A percentile compares a stretch with the other conserved stretches of the same genome.
These are phyloP conservation scores for Ypsolopha sequella DNA, from an alignment of 2,888 invertebrate species.

Conservation along the genomic window DNA sequence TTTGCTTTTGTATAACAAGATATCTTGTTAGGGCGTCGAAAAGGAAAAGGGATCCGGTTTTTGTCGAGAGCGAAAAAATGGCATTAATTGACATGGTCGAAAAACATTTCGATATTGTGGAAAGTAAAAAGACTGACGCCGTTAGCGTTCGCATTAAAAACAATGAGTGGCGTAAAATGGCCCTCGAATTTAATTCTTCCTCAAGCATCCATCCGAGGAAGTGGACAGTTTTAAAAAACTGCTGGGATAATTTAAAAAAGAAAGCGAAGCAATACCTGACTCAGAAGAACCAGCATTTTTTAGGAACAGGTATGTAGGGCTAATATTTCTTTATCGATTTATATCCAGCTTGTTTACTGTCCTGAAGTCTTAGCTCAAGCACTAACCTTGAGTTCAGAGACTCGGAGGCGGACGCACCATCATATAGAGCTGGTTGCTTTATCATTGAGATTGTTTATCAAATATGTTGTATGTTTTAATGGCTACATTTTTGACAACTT, in stretches of 20 bases:
- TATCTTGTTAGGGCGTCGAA: too few relatives aligned
- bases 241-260: not conserved
- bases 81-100: not conserved
- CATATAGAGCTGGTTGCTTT: not conserved
- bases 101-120: not conserved
- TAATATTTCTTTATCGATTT: not conserved
- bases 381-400: not conserved
- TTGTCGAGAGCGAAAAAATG: not conserved
- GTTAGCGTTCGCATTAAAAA: not conserved
- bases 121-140: not conserved
- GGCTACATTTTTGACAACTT: not conserved
- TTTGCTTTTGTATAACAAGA: too few relatives aligned
- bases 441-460: not conserved
- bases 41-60: not conserved
- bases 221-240: not conserved
- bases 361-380: not conserved
- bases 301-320: not conserved
- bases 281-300: not conserved
- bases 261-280: not conserved
- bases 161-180: not conserved
- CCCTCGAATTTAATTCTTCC: not conserved
- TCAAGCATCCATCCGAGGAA: not conserved
- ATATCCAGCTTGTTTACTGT: not conserved
- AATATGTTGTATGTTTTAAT: not conserved
- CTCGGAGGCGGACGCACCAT: not conserved